phyloP scores from a whole-genome alignment of 2,113 vertebrate genomes.

The Leptobrachium leishanense region DNA sequence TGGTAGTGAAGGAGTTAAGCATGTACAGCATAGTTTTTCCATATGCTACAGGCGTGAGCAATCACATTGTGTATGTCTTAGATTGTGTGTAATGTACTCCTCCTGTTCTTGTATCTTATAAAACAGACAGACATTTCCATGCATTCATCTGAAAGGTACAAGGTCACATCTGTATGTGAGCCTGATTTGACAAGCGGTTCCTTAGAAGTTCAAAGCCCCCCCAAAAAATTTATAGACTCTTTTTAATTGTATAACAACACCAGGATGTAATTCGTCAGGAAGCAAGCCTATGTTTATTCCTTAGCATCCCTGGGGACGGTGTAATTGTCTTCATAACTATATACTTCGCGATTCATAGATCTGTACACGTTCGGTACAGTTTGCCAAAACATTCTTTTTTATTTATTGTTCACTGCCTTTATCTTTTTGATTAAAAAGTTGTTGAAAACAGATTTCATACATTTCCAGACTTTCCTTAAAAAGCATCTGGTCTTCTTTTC shows the following conservation, averaged over 20 bases:
- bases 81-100: neutral
- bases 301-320: neutral
- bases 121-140: neutral
- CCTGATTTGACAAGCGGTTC: neutral
- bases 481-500: neutral
- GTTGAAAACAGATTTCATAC: neutral
- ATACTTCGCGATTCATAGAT: neutral
- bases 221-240: neutral
- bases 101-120: neutral
- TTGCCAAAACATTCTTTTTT: neutral
- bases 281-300: neutral
- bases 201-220: neutral
- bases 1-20: too few relatives aligned
- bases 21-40: neutral
- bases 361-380: constrained; percentile 12
- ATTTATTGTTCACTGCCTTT: neutral
- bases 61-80: constrained; percentile 4
- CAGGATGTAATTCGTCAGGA: constrained; percentile 29
- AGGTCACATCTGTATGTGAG: constrained; percentile 31
- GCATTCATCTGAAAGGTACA: neutral
- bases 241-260: constrained; percentile 9
- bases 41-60: neutral
- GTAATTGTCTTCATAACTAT: constrained; percentile 23
- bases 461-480: neutral
- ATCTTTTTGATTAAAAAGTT: neutral